Conservation (phyloP, 2,888 invertebrate species). For the Mechanitis mazaeus region DNA sequence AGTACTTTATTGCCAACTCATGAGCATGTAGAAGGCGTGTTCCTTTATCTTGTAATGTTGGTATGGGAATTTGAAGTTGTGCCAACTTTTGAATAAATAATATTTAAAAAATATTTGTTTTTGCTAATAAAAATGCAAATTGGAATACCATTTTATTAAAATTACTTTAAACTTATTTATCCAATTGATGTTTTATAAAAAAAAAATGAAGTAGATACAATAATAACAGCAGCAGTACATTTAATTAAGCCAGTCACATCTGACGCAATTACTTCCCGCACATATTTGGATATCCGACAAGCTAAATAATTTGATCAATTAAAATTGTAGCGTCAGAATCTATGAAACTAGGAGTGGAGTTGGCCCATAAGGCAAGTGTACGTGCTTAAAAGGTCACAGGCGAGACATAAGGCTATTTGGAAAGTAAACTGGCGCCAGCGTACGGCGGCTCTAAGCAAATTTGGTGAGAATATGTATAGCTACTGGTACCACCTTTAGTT, state of each 20-base stretch:
- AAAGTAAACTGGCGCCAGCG: slow-evolving; percentile 71
- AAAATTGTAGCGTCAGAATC: slow-evolving; percentile 41
- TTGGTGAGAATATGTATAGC: slow-evolving; percentile 51
- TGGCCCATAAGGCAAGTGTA: slow-evolving; percentile 51
- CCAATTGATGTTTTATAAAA: no score
- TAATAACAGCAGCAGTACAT: no score
- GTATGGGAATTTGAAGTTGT: slow-evolving; percentile 17
- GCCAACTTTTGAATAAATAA: slow-evolving; percentile 16
- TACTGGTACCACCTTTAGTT: slow-evolving; percentile 27
- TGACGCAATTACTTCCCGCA: slow-evolving; percentile 16
- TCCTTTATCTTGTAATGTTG: slow-evolving; percentile 15
- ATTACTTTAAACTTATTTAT: no score
- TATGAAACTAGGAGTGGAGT: slow-evolving; percentile 52
- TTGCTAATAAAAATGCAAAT: no score
- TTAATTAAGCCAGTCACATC: slow-evolving; percentile 11
- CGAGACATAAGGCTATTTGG: slow-evolving; percentile 73
- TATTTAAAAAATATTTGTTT: slow-evolving; percentile 5
- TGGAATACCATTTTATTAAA: no score
- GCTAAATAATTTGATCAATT: slow-evolving; percentile 31
- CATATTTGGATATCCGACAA: slow-evolving; percentile 19
- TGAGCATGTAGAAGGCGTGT: slow-evolving; percentile 25
- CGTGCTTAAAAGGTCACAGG: slow-evolving; percentile 72
- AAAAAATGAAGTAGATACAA: no score
- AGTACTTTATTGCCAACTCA: slow-evolving; percentile 25
- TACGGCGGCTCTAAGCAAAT: slow-evolving; percentile 58